phyloP scores from a whole-genome alignment of 2,113 vertebrate species.

The Pelvicachromis taeniatus region DNA sequence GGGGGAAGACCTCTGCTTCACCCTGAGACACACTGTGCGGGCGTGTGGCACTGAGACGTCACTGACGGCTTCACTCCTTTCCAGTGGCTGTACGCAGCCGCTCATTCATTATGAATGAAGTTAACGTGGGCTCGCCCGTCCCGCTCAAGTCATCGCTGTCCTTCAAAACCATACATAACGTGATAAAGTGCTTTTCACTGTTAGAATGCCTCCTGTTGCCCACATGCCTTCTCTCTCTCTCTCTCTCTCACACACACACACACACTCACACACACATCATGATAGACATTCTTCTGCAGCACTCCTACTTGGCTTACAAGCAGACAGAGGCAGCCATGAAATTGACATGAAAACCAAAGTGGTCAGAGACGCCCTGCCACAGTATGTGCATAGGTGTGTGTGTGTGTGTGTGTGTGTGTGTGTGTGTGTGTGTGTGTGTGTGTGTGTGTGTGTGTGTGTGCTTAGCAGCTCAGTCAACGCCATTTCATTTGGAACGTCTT shows the following conservation, averaged over 20 bases:
- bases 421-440: not conserved
- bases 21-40: conserved; percentile 8
- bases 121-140: conserved; percentile 33
- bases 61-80: conserved; percentile 20
- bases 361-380: conserved; percentile 10
- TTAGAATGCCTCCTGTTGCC: conserved; percentile 23
- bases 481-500: not conserved
- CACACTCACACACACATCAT: not conserved
- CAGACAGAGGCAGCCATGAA: conserved; percentile 32
- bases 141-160: conserved; percentile 32
- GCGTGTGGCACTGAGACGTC: conserved; percentile 36
- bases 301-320: conserved; percentile 44
- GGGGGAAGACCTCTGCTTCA: conserved; percentile 51
- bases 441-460: not conserved
- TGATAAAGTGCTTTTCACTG: conserved; percentile 66
- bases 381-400: not conserved
- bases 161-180: conserved; percentile 56
- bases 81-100: not conserved
- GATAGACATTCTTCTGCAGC: conserved; percentile 32
- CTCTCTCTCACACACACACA: not conserved
- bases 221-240: not conserved
- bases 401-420: not conserved
- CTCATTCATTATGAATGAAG: conserved; percentile 63
- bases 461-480: not conserved
- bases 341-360: conserved; percentile 50